These are phyloP conservation scores for Naso thynnoides DNA, from an alignment of 2,797 vertebrate species.

Conservation along the genomic window DNA sequence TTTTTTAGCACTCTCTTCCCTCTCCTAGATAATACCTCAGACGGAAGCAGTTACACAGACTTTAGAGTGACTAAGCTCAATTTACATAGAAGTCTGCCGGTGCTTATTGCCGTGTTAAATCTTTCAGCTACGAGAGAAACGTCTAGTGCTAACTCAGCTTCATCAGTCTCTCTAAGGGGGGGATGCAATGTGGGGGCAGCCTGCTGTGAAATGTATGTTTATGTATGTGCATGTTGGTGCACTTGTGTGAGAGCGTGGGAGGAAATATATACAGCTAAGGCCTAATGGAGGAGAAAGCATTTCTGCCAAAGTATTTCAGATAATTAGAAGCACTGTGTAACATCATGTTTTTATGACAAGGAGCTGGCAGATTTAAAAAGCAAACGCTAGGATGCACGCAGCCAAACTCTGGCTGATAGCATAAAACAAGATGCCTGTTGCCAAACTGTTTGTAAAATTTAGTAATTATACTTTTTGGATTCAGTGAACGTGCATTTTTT, in stretches of 20 bases:
- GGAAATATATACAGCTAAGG: slow-evolving; percentile 13
- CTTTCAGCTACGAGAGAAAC: slow-evolving; percentile 41
- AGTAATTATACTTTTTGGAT: not conserved
- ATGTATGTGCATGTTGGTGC: not conserved
- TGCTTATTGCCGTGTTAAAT: slow-evolving; percentile 49
- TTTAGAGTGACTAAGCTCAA: slow-evolving; percentile 49
- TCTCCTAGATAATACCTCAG: slow-evolving; percentile 1
- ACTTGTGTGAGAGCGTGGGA: slow-evolving; percentile 18
- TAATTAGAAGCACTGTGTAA: slow-evolving; percentile 31
- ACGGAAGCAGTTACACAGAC: slow-evolving; percentile 24
- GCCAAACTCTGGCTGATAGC: slow-evolving; percentile 19
- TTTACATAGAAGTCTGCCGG: slow-evolving; percentile 48
- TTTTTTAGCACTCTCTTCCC: not conserved
- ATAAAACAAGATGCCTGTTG: slow-evolving; percentile 17
- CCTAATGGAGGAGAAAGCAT: slow-evolving; percentile 36
- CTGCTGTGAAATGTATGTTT: slow-evolving; percentile 32
- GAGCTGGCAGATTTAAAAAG: slow-evolving; percentile 22
- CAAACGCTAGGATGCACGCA: slow-evolving; percentile 7
- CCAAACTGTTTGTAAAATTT: slow-evolving; percentile 5
- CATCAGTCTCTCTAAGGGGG: slow-evolving; percentile 40
- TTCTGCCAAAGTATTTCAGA: slow-evolving; percentile 40
- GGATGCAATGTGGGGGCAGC: slow-evolving; percentile 26
- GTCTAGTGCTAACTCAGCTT: slow-evolving; percentile 18
- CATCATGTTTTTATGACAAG: slow-evolving; percentile 35
- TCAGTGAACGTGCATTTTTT: slow-evolving; percentile 3